A percentile compares a stretch with the other conserved stretches of the same genome.
Evolutionary conservation across 2,113 vertebrate genomes (phyloP).

Genomic region (Apteryx owenii): DNA sequence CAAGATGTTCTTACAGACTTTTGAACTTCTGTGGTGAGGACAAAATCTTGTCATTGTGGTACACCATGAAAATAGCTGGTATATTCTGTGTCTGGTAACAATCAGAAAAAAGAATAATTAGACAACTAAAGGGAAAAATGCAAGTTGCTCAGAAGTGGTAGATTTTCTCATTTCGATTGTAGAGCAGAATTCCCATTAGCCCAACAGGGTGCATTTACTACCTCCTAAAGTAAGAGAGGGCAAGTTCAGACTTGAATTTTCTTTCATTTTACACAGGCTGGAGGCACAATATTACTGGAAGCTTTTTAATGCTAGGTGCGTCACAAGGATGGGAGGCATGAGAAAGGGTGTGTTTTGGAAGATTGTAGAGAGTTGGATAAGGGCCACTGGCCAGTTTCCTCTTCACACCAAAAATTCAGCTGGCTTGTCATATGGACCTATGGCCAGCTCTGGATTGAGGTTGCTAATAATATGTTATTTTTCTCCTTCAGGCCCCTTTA

Average conservation of each 20-base stretch:
- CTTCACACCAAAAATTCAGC: constrained; percentile 14
- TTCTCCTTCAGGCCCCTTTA: constrained; percentile 41
- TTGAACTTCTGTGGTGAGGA: background rate
- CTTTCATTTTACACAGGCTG: constrained; percentile 24
- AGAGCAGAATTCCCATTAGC: constrained; percentile 1
- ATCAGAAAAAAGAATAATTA: background rate
- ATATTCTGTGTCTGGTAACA: background rate
- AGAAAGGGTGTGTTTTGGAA: constrained; percentile 45
- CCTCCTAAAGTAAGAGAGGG: background rate
- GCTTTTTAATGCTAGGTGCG: constrained; percentile 7
- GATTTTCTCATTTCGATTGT: background rate
- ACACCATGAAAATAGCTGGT: background rate
- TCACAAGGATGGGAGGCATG: constrained; percentile 33
- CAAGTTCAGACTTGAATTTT: constrained; percentile 58
- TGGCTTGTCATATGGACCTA: background rate
- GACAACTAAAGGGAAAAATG: background rate
- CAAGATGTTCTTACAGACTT: background rate
- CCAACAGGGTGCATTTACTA: background rate
- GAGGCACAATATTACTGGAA: constrained; percentile 47
- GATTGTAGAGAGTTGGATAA: background rate
- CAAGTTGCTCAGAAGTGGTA: background rate
- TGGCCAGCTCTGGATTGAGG: constrained; percentile 14
- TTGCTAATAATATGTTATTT: constrained; percentile 31
- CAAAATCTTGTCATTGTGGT: background rate
- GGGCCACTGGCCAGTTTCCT: constrained; percentile 45